phyloP scores from a whole-genome alignment of 1,140 invertebrate genomes.

The Oreohelix idahoensis region DNA sequence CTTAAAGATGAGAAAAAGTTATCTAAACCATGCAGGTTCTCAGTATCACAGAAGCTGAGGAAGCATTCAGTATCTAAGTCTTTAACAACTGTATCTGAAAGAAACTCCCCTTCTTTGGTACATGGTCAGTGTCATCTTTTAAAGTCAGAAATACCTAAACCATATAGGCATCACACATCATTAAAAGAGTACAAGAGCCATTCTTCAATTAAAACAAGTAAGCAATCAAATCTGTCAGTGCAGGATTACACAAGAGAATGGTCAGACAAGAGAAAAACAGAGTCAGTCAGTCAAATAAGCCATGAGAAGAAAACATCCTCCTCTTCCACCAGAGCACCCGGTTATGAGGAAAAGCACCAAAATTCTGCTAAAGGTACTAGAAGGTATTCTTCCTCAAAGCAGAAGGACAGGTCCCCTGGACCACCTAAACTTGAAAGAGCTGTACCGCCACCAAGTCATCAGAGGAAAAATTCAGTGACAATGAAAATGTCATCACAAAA shows the following conservation, averaged over 20 bases:
- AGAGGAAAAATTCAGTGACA: not conserved
- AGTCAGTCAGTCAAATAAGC: not conserved
- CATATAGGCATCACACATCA: not conserved
- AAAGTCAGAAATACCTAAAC: not conserved
- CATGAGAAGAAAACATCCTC: not conserved
- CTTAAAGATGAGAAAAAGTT: not conserved
- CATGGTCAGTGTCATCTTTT: not conserved
- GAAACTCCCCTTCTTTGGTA: not conserved
- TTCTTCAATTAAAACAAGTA: not conserved
- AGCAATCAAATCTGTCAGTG: not conserved
- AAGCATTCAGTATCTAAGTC: not conserved
- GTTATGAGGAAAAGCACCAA: not conserved
- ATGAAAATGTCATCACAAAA: not conserved
- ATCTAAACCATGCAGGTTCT: not conserved
- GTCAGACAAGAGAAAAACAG: not conserved
- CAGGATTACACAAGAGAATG: not conserved
- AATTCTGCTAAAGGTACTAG: not conserved
- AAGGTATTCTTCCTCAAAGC: not conserved
- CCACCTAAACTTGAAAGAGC: slow-evolving; percentile 35
- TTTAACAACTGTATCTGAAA: not conserved
- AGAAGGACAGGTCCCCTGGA: slow-evolving; percentile 13
- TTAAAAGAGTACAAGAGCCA: not conserved
- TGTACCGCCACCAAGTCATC: slow-evolving; percentile 13
- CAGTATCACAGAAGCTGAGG: not conserved
- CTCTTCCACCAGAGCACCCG: not conserved